Base-by-base conservation (phyloP, 2,888 invertebrate species). In the Alsophila aescularia region DNA sequence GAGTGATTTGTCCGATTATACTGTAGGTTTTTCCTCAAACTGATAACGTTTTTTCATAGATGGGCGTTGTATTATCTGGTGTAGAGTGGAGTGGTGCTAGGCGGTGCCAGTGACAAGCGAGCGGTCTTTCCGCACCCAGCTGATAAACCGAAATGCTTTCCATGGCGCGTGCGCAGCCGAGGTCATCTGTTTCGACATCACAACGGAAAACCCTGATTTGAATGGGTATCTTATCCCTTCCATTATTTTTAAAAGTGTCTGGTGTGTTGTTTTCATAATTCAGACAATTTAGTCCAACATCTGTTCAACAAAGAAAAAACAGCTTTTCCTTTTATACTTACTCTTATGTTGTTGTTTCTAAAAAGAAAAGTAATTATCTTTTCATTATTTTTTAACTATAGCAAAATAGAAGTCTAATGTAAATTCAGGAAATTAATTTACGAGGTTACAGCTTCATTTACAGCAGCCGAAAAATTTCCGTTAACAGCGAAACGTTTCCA, bases 131-230 rank as follows among this genome's bases (percentile, higher is more conserved):
- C 81, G 81, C 78, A 72, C 79, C 79, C 72, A 70, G 70, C 70
- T 76, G 82, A 82, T 85, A 85, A 82, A 77, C 66, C 66, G 60
- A 77, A 79, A 79, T 70, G 71, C 81, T 81, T 77, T 74, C 74
- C 70, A 72, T 69, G 66, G 79, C 81, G 79, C 79, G 63, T 69
- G 80, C 79, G 83, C 83, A 77, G 50, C 65, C 69, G 65, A 69
- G 60, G 63, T 66, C 70, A 43, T 45, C 34, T 15, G 55, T 60
- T 58, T 53, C 51, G 31, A 50, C 44, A 50, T 40, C 41, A 49
- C 50, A 41, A 49, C 44, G 54, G 61, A 58, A 61, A 58, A 57
- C 52, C 21, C 55, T 13, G 48, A 54, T 43, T 48, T 53, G 45
- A 35, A 29, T 39, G 37, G 24, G 32, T 44, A 52, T 39, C 21